Conservation (phyloP, 2,888 invertebrate species). For the Dilophus febrilis region DNA sequence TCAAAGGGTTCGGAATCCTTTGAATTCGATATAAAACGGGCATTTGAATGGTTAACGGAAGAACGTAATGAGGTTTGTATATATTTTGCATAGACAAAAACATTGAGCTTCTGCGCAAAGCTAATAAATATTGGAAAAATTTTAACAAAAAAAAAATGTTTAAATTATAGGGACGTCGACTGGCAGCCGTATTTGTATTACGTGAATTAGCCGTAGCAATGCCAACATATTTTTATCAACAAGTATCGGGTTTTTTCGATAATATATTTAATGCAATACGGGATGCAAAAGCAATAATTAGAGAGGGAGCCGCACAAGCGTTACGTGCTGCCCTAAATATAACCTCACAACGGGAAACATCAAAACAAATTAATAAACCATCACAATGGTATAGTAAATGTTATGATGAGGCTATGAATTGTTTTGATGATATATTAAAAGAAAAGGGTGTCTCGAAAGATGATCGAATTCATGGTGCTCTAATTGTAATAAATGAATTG, state of each 20-base stretch:
- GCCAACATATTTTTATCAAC: slow-evolving; percentile 94
- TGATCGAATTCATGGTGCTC: slow-evolving; percentile 81
- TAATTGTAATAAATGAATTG: slow-evolving; percentile 85
- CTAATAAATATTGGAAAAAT: no score
- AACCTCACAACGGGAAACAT: slow-evolving; percentile 89
- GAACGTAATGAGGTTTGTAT: slow-evolving; percentile 59
- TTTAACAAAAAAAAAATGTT: no score
- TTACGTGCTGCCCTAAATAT: slow-evolving; percentile 88
- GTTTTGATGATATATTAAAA: slow-evolving; percentile 52
- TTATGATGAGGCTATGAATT: slow-evolving; percentile 72
- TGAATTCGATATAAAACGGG: slow-evolving; percentile 92
- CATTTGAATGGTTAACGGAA: slow-evolving; percentile 87
- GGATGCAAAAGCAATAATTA: slow-evolving; percentile 77
- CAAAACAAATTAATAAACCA: slow-evolving; percentile 57
- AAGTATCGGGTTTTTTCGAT: slow-evolving; percentile 85
- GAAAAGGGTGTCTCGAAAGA: slow-evolving; percentile 71
- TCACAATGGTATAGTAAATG: slow-evolving; percentile 80
- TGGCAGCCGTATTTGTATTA: slow-evolving; percentile 81
- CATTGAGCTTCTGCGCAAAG: no score
- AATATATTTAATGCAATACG: slow-evolving; percentile 80
- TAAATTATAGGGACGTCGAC: slow-evolving; percentile 48
- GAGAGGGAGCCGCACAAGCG: slow-evolving; percentile 87
- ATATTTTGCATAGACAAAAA: neutral
- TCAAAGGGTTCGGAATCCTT: slow-evolving; percentile 92
- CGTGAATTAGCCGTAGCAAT: slow-evolving; percentile 88